Base-by-base conservation (phyloP, 2,888 invertebrate genomes). In the Alcis repandata region DNA sequence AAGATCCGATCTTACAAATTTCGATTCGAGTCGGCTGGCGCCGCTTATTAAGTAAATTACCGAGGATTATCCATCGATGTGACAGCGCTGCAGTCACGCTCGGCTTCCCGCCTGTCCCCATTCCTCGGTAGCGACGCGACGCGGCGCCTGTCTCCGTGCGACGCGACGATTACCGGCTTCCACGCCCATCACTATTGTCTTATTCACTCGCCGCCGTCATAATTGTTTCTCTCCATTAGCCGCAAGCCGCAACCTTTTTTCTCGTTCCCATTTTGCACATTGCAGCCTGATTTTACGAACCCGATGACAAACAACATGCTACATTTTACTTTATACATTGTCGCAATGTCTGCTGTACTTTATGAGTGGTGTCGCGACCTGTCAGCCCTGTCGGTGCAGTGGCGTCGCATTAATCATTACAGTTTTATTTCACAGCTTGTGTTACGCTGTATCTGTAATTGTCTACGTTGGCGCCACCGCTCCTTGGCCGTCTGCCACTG, bases 401-500 rank as follows among this genome's bases (percentile, higher is more conserved):
- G 76, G 84, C 81, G 82, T 77, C 77, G 79, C 73, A 83, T 87
- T 86, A 85, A 88, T 88, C 82, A 87, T 86, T 78, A 80, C 76
- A 83, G 80, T 88, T 88, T 87, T 86, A 88, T 88, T 86, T 85
- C 75, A 72, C 85, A 79, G 83, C 84, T 89, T 86, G 76, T 75
- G 78, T 90, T 89, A 84, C 89, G 81, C 78, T 84, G 78, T 84
- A 82, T 85, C 82, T 85, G 86, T 87, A 89, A 89, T 88, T 87
- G 87, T 85, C 82, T 79, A 77, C 84, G 77, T 69, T 76, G 90
- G 90, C 91, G 91, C 91, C 91, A 86, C 83, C 68, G 76, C 75
- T 80, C 86, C 79, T 89, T 92, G 91, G 92, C 89, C 69, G 84
- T 73, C 80, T 90, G 91, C 91, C 91, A 91, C 80, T 82, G 80